A percentile compares a stretch with the other conserved stretches of the same genome.
These are phyloP conservation scores for Clarias magur DNA, from an alignment of 2,113 vertebrate species.

Conservation along the genomic window DNA sequence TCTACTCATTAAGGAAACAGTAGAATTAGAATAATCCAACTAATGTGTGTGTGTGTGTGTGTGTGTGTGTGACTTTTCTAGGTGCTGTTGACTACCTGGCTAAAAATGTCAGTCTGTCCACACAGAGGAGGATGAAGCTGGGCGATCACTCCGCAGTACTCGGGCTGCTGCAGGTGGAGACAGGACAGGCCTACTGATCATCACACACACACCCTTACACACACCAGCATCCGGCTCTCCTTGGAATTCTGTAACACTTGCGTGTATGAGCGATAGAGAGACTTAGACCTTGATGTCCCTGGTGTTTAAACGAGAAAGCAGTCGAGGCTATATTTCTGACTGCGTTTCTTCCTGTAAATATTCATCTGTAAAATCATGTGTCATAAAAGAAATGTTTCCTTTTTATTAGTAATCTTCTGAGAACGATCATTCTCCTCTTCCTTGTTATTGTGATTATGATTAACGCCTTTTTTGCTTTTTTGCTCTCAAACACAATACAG, in stretches of 20 bases:
- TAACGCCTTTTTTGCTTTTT: constrained; percentile 66
- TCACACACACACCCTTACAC: constrained; percentile 2
- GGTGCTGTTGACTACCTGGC: constrained; percentile 98
- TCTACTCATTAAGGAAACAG: background rate
- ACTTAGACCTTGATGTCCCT: background rate
- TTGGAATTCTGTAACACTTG: background rate
- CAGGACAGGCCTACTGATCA: constrained; percentile 92
- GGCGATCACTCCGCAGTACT: constrained; percentile 96
- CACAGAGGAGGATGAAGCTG: constrained; percentile 97
- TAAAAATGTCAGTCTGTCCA: constrained; percentile 97
- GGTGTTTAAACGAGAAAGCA: background rate
- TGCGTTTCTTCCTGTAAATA: constrained; percentile 70
- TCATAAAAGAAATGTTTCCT: constrained; percentile 64
- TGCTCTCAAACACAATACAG: background rate
- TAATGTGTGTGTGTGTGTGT: constrained; percentile 24
- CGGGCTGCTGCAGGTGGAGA: constrained; percentile 97
- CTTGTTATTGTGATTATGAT: constrained; percentile 71
- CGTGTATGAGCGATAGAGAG: background rate
- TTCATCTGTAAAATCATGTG: constrained; percentile 68
- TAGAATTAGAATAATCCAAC: background rate
- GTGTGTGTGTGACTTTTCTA: constrained; percentile 55
- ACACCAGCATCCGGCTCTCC: background rate
- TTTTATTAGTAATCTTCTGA: constrained; percentile 64
- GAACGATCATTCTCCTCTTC: constrained; percentile 62
- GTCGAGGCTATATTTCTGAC: constrained; percentile 56